These are phyloP conservation scores for Lissonota sp. DNA, from an alignment of 2,888 invertebrate genomes.

Conservation along the genomic window DNA sequence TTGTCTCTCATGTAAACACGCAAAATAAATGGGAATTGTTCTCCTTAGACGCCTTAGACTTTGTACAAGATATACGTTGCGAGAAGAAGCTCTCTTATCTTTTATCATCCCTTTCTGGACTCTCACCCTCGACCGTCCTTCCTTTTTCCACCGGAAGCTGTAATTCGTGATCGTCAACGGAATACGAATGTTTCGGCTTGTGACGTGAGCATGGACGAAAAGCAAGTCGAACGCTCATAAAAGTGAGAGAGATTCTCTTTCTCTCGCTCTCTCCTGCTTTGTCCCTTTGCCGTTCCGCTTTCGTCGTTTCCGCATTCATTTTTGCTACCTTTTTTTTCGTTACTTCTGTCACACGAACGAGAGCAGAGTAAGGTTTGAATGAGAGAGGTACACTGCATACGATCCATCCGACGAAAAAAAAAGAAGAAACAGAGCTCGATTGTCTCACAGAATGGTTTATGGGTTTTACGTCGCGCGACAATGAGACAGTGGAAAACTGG, in stretches of 20 bases:
- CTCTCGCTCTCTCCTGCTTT: slow-evolving; percentile 18
- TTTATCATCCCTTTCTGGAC: slow-evolving; percentile 2
- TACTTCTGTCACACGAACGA: slow-evolving; percentile 15
- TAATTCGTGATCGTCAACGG: slow-evolving; percentile 73
- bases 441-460: slow-evolving; percentile 53
- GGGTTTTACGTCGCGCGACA: slow-evolving; percentile 38
- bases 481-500: slow-evolving; percentile 39
- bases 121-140: neutral
- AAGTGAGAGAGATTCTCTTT: slow-evolving; percentile 37
- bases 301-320: neutral
- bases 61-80: slow-evolving; percentile 32
- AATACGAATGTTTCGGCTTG: slow-evolving; percentile 71
- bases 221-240: slow-evolving; percentile 46
- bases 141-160: slow-evolving; percentile 50
- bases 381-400: slow-evolving; percentile 30
- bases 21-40: slow-evolving; percentile 45
- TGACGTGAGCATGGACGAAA: slow-evolving; percentile 36
- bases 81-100: slow-evolving; percentile 63
- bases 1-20: no score
- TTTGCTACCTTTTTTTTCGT: slow-evolving; percentile 9
- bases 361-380: slow-evolving; percentile 28
- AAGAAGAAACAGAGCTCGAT: slow-evolving; percentile 35
- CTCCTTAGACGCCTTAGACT: slow-evolving; percentile 37
- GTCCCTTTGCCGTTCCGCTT: neutral
- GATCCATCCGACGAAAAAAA: slow-evolving; percentile 6